A percentile compares a stretch with the other conserved stretches of the same genome.
Conservation (phyloP, 2,888 invertebrate genomes). For the Ormyrus pomaceus region DNA sequence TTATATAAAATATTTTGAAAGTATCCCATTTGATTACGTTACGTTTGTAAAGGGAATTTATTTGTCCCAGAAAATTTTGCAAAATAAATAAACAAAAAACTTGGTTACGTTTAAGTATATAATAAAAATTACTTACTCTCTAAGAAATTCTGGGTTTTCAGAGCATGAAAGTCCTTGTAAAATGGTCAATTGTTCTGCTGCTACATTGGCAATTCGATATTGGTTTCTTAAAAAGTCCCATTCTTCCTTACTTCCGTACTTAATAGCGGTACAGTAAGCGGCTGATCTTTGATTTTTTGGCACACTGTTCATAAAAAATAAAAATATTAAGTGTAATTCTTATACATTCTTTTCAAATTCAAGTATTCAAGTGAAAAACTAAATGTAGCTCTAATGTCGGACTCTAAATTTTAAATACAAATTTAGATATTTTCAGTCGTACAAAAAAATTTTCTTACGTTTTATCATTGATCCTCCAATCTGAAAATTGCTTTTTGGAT, state of each 20-base stretch:
- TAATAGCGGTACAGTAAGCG: constrained; percentile 82
- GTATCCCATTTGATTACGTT: too few species aligned
- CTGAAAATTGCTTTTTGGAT: constrained; percentile 73
- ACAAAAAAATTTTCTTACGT: constrained; percentile 43
- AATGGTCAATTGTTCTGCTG: constrained; percentile 80
- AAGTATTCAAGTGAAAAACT: too few species aligned
- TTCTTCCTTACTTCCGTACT: constrained; percentile 81
- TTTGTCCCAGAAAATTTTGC: too few species aligned
- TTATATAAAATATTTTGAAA: too few species aligned
- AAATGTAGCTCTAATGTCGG: too few species aligned
- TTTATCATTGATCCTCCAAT: constrained; percentile 67
- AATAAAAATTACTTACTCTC: constrained; percentile 67
- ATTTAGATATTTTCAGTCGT: not conserved
- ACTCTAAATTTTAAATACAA: too few species aligned
- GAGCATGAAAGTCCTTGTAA: constrained; percentile 80
- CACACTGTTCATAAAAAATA: constrained; percentile 76
- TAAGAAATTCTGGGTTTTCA: constrained; percentile 74
- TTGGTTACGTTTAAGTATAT: too few species aligned
- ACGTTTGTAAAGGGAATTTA: too few species aligned
- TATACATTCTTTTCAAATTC: too few species aligned
- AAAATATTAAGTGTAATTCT: not conserved
- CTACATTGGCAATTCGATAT: constrained; percentile 80
- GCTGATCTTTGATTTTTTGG: constrained; percentile 81
- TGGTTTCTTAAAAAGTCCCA: constrained; percentile 84
- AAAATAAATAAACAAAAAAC: too few species aligned